Base-by-base conservation (phyloP, 2,888 invertebrate species). In the Latrodectus elegans region DNA sequence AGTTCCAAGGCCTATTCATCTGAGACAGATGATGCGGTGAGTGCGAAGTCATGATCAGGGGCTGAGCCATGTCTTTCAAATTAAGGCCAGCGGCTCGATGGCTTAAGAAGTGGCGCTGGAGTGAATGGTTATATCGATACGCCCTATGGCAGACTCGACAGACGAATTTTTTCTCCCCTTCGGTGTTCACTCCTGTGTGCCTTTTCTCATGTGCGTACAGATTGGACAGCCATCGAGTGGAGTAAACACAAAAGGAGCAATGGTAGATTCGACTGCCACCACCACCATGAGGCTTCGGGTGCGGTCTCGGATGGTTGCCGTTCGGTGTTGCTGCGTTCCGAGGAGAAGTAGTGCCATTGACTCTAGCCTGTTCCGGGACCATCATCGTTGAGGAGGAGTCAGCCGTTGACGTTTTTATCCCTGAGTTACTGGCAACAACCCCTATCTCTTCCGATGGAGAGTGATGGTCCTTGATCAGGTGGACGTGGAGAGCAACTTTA, bases 131-230 rank as follows among this genome's bases (percentile, higher is more conserved):
- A 90, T 91, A 91, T 65, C 91, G 91, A 90, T 92, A 92, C 84
- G 91, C 91, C 83, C 92, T 91, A 82, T 91, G 91, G 90, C 92
- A 92, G 76, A 91, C 90, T 72, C 91, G 91, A 89, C 92, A 92
- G 53, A 91, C 90, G 89, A 91, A 92, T 64, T 88, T 89, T 68
- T 89, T 89, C 79, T 89, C 90, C 12, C 89, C 89, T 88, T 91
- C 89, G 89, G 90, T 90, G 89, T 86, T 91, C 80, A 90, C 91
- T 89, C 90, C 92, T 17, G 93, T 93, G 92, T 97, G 97, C 68
- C 96, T 96, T 90, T 96, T 95, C 92, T 98, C 97, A 93, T 98
- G 98, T 77, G 97, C 96, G 92, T 97, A 97, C 90, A 98, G 94
- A 91, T 97, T 96, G 81, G 97, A 97, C 91, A 97, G 94, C 92